Evolutionary conservation across 2,113 vertebrate genomes (phyloP), one percentile per base, ranked within the genome.

Genomic region (Ceyx cyanopectus): DNA sequence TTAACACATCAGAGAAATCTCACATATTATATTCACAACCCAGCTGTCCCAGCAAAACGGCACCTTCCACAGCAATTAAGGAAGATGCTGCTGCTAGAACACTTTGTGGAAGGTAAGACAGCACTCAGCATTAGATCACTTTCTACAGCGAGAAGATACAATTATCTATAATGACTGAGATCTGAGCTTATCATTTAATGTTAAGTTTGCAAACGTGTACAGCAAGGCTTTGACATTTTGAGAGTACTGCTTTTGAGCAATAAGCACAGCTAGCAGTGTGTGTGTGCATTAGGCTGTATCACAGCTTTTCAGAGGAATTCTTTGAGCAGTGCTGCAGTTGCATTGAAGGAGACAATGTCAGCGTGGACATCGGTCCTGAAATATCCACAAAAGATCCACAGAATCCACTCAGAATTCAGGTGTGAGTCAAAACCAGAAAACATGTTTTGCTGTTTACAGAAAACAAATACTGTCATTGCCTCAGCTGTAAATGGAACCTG

Each of bases 171-270:
- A 91, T 48, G 68, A 95, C 75, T 4, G 3, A 94, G 75, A 89
- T 80, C 32, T 67, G 75, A 96, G 81, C 84, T 92, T 77, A 92
- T 95, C 50, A 93, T 90, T 94, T 88, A 73, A 95, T 82, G 74
- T 79, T 88, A 79, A 76, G 85, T 94, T 95, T 95, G 87, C 89
- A 95, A 96, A 95, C 68, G 82, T 1, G 24, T 67, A 22, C 46
- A 58, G 81, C 58, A 53, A 86, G 66, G 63, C 51, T 80, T 87
- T 96, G 96, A 92, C 87, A 95, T 92, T 92, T 95, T 63, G 61
- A 76, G 67, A 94, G 58, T 6, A 29, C 67, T 85, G 77, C 56
- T 51, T 54, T 29, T 66, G 20, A 87, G 89, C 81, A 77, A 81
- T 20, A 79, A 87, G 91, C 81, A 87, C 6, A 91, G 78, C 75